A percentile compares a stretch with the other conserved stretches of the same genome.
These are phyloP conservation scores for Lycocerus yunnanus DNA, from an alignment of 2,888 invertebrate genomes.

Conservation along the genomic window DNA sequence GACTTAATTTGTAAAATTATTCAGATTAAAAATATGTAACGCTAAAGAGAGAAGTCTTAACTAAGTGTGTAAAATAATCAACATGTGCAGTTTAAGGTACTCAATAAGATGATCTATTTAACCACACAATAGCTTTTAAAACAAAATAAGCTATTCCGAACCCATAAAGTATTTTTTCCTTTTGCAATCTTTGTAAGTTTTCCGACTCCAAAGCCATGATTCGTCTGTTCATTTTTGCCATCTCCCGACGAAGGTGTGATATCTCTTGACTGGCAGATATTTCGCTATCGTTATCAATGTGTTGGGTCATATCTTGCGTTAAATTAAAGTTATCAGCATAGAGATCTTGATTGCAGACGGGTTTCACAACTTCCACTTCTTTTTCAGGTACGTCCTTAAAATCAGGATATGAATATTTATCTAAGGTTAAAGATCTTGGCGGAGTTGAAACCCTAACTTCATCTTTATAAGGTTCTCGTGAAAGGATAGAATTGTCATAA, in stretches of 20 bases:
- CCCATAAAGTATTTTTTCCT: constrained; percentile 84
- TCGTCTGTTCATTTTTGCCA: constrained; percentile 85
- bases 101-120: constrained; percentile 59
- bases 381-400: constrained; percentile 60
- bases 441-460: constrained; percentile 86
- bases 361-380: constrained; percentile 44
- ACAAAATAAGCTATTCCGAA: constrained; percentile 84
- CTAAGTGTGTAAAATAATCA: background rate
- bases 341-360: constrained; percentile 46
- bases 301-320: constrained; percentile 44
- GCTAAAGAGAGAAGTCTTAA: background rate
- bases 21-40: background rate
- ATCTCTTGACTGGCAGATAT: constrained; percentile 78
- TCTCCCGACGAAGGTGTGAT: constrained; percentile 80
- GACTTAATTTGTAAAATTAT: background rate
- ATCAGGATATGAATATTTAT: constrained; percentile 81
- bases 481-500: constrained; percentile 80
- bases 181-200: constrained; percentile 79
- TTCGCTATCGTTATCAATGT: constrained; percentile 59
- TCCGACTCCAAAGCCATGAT: constrained; percentile 88
- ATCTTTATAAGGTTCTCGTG: constrained; percentile 67
- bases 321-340: constrained; percentile 37
- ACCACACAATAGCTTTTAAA: constrained; percentile 84
- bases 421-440: constrained; percentile 84
- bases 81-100: background rate